Evolutionary conservation across 2,113 vertebrate genomes (phyloP), one percentile per base, ranked within the genome.

Genomic region (Larimichthys crocea): DNA sequence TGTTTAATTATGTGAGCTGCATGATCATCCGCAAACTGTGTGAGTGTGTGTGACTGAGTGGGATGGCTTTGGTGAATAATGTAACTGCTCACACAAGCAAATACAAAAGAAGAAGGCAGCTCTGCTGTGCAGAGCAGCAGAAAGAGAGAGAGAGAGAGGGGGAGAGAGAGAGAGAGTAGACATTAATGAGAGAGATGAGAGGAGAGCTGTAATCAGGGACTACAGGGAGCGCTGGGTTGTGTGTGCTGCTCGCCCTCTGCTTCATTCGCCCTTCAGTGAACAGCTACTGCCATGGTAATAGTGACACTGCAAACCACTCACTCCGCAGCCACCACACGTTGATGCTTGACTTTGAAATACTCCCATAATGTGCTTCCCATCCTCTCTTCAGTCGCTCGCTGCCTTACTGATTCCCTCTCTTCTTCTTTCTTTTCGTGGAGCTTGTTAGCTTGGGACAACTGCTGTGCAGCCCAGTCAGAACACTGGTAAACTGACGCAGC

Each of bases 401-500:
- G 40, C 10, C 42, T 20, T 24, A 20, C 56, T 5, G 26, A 48
- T 49, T 11, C 46, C 14, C 19, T 22, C 20, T 0, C 3, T 74
- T 71, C 12, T 14, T 65, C 35, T 40, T 40, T 40, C 35, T 46
- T 49, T 22, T 46, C 0, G 8, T 12, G 14, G 42, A n/a, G 60
- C 81, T 89, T 72, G 74, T 80, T 82, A 74, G 76, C 42, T 48
- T 22, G 0, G 69, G 65, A 69, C 83, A 4, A 73, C 86, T 15
- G 87, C 85, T 86, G 88, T 31, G 77, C 60, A 40, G 49, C 63
- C 56, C 67, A 62, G 55, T 78, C 29, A 49, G 63, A 82, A 80
- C 66, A 14, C 77, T 1, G 17, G 62, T 61, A 73, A 71, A 78
- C 15, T 53, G 26, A 40, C 5, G 9, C 3, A 24, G 60, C 20